These are phyloP conservation scores for Latheticus oryzae DNA, from an alignment of 2,888 invertebrate species.

Conservation along the genomic window DNA sequence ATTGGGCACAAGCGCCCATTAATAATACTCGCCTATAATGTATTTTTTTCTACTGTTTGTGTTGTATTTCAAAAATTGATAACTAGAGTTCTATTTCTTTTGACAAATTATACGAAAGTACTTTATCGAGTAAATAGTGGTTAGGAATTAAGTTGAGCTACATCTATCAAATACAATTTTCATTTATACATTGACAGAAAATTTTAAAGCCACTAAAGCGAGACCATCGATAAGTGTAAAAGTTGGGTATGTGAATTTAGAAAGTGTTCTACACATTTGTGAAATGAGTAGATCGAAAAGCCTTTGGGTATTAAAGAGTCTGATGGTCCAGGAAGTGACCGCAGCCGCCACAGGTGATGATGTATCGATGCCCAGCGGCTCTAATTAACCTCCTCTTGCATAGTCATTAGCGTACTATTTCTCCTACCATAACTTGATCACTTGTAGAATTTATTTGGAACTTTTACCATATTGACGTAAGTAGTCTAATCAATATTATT, in stretches of 20 bases:
- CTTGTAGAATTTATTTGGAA: slow-evolving; percentile 21
- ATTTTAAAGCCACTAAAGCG: background rate
- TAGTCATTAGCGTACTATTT: slow-evolving; percentile 47
- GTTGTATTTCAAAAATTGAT: slow-evolving; percentile 40
- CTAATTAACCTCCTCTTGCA: slow-evolving; percentile 54
- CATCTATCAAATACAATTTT: slow-evolving; percentile 1
- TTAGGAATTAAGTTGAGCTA: slow-evolving; percentile 5
- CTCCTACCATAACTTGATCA: slow-evolving; percentile 35
- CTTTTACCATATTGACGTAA: slow-evolving; percentile 32
- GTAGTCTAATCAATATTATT: slow-evolving; percentile 26
- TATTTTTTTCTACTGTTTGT: slow-evolving; percentile 39
- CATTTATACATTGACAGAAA: too few species aligned
- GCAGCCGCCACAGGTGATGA: slow-evolving; percentile 52
- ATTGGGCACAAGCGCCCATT: slow-evolving; percentile 41
- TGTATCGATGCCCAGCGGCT: slow-evolving; percentile 52
- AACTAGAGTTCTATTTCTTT: slow-evolving; percentile 32
- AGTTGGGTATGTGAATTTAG: slow-evolving; percentile 45
- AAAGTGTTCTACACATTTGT: slow-evolving; percentile 48
- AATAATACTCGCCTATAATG: slow-evolving; percentile 41
- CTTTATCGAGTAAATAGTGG: slow-evolving; percentile 33
- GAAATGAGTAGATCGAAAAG: slow-evolving; percentile 46
- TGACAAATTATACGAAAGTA: slow-evolving; percentile 36
- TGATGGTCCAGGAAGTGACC: slow-evolving; percentile 50
- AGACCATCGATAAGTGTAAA: slow-evolving; percentile 16
- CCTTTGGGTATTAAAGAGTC: slow-evolving; percentile 46